phyloP scores from a whole-genome alignment of 2,113 vertebrate species.

The Sphyrna mokarran region DNA sequence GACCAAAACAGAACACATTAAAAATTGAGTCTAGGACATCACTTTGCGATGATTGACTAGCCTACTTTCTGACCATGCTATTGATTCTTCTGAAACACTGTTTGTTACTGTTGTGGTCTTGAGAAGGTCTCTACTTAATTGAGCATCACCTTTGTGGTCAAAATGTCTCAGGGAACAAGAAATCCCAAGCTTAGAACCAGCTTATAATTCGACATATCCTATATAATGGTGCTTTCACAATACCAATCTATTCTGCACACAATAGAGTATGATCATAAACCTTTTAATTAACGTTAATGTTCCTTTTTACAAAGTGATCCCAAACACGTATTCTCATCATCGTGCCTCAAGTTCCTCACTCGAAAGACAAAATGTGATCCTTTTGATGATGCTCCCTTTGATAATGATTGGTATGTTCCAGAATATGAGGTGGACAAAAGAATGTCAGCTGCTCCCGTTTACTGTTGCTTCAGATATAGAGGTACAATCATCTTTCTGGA shows the following conservation, averaged over 20 bases:
- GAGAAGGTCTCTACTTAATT: not conserved
- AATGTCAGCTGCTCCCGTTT: constrained; percentile 52
- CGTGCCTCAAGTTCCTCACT: constrained; percentile 54
- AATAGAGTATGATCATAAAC: not conserved
- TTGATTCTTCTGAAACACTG: not conserved
- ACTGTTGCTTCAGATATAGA: constrained; percentile 54
- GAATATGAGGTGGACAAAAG: constrained; percentile 52
- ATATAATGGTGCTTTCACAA: not conserved
- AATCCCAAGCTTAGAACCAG: not conserved
- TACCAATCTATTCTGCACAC: not conserved
- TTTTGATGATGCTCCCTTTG: constrained; percentile 47
- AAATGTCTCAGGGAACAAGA: not conserved
- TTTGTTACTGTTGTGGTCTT: not conserved
- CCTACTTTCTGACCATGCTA: not conserved
- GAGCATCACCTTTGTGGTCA: not conserved
- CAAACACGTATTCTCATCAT: constrained; percentile 53
- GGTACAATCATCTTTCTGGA: constrained; percentile 42
- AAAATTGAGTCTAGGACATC: not conserved
- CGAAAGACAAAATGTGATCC: constrained; percentile 54
- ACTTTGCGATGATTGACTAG: not conserved
- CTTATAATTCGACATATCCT: not conserved
- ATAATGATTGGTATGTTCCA: constrained; percentile 49
- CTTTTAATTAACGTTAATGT: constrained; percentile 19
- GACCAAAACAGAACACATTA: not conserved
- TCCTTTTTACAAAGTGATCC: constrained; percentile 49